phyloP scores from a whole-genome alignment of 2,797 vertebrate genomes.

The Rhynchonycteris naso region DNA sequence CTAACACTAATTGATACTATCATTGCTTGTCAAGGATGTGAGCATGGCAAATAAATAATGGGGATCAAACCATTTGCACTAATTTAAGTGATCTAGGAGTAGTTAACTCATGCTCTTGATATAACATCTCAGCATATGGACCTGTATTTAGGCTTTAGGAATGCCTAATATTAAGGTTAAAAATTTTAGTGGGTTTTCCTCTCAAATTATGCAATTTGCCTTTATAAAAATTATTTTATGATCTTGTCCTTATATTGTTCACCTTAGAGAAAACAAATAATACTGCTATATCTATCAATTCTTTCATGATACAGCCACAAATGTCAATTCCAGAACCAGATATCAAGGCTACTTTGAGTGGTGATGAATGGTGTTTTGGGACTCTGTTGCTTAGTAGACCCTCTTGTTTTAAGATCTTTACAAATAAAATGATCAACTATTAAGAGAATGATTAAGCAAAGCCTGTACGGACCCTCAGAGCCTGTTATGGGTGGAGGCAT shows the following conservation, averaged over 20 bases:
- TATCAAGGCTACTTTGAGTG: neutral
- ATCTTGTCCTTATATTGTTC: constrained; percentile 2
- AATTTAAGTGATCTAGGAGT: neutral
- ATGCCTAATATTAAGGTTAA: constrained; percentile 8
- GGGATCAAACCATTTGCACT: neutral
- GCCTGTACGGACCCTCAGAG: neutral
- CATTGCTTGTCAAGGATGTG: neutral
- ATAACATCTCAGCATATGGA: neutral
- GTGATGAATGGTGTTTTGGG: neutral
- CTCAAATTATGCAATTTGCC: neutral
- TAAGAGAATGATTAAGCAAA: constrained; percentile 9
- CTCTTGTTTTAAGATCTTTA: constrained; percentile 23
- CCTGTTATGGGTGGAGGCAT: neutral
- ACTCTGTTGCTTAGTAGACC: neutral
- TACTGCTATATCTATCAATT: neutral
- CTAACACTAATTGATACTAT: neutral
- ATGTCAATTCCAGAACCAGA: neutral
- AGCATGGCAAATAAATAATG: neutral
- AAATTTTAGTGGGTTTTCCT: neutral
- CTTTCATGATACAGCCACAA: neutral
- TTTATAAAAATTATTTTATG: constrained; percentile 12
- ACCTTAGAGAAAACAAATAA: neutral
- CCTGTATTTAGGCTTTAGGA: neutral
- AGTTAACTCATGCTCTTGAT: neutral
- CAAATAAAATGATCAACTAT: constrained; percentile 15